Evolutionary conservation across 2,888 invertebrate genomes (phyloP), one percentile per base, ranked within the genome.

Genomic region (Koerneria pararmatus): DNA sequence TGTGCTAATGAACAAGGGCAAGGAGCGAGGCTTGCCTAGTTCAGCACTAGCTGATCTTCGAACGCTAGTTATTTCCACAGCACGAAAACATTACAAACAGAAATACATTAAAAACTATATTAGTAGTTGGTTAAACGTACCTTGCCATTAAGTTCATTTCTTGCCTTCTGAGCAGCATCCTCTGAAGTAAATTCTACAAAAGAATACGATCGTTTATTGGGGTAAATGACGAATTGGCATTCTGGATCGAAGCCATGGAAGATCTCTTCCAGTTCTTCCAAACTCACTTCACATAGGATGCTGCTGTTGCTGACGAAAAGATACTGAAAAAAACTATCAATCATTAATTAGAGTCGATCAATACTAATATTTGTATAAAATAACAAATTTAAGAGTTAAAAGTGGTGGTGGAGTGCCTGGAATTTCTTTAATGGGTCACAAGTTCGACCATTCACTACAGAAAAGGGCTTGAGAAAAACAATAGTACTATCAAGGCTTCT

Each of bases 291-390:
- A 54, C 78, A 77, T 1, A 78, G 61, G 3, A 75, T 71, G 56
- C 77, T 74, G 69, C 75, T 77, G 65, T 78, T 78, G 57, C 73
- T 73, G 29, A 78, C 74, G 41, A 76, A 70, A 1, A 79, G 66
- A 32, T 48, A 67, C 79, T 79, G 67, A 35, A 75, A 65, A 22
- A n/a, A 11, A 61, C 19, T 67, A n/a, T n/a, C n/a, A n/a, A n/a
- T n/a, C n/a, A n/a, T n/a, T n/a, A n/a, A n/a, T n/a, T n/a, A n/a
- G n/a, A 32, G 29, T 27, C 8, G 24, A 56, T 22, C 15, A 34
- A 22, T 1, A 54, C n/a, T 29, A 54, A n/a, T 5, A 24, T 19
- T 1, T 35, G 27, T 37, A 22, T 51, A 51, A 8, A 11, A 8
- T 11, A 51, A 8, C n/a, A 8, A 51, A 8, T 51, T 11, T 51